Evolutionary conservation across 1,140 invertebrate genomes (phyloP).

Genomic region (Drosophila cardini): DNA sequence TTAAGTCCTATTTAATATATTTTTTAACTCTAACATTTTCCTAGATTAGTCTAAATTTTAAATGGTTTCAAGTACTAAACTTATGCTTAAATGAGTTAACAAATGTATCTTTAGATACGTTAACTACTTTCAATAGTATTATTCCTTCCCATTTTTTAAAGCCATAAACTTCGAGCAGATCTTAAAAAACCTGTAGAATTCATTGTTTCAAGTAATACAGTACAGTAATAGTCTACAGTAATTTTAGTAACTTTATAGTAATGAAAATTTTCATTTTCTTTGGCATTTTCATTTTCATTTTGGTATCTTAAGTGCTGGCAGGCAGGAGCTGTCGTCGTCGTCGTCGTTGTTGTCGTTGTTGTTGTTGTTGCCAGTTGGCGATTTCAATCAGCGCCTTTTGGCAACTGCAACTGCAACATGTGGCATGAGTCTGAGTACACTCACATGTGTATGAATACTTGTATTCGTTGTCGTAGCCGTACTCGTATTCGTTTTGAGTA

Average conservation of each 20-base stretch:
- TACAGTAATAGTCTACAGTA: background rate
- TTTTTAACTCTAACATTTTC: too few species aligned
- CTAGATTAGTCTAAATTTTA: too few species aligned
- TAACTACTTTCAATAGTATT: too few species aligned
- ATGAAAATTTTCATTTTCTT: constrained; percentile 7
- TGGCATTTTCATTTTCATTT: constrained; percentile 18
- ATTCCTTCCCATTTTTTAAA: background rate
- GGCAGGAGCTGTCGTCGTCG: constrained; percentile 9
- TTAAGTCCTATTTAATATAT: too few species aligned
- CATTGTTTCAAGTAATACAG: background rate
- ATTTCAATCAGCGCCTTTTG: constrained; percentile 54
- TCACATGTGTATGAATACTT: background rate
- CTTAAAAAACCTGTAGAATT: background rate
- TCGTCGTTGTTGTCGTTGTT: constrained; percentile 1
- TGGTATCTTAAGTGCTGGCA: constrained; percentile 24
- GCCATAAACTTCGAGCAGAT: background rate
- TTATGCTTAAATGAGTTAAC: too few species aligned
- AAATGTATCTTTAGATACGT: too few species aligned
- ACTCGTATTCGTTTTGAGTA: constrained; percentile 5
- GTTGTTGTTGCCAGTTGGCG: constrained; percentile 26
- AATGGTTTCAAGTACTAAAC: too few species aligned
- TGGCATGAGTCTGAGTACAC: constrained; percentile 20
- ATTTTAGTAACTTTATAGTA: constrained; percentile 6
- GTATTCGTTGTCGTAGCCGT: background rate
- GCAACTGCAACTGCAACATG: constrained; percentile 32